These are phyloP conservation scores for Euschistus heros DNA, from an alignment of 1,140 invertebrate species.

Conservation along the genomic window DNA sequence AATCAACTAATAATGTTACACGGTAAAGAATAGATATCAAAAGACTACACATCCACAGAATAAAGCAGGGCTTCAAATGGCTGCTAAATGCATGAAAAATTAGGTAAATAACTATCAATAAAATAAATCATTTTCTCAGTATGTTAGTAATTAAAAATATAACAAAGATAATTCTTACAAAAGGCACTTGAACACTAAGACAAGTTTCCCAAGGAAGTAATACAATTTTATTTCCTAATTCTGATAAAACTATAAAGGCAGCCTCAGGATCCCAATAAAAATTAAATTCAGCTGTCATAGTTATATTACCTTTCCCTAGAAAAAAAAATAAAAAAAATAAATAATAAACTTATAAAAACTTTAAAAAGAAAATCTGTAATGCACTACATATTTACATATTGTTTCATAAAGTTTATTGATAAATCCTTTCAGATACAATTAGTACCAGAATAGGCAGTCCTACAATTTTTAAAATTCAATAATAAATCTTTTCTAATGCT, in stretches of 20 bases:
- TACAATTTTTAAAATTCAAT: no score
- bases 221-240: constrained; percentile 42
- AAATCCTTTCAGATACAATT: no score
- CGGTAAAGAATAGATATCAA: no score
- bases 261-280: constrained; percentile 69
- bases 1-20: no score
- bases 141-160: not conserved
- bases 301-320: constrained; percentile 55
- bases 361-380: no score
- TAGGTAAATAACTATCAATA: not conserved
- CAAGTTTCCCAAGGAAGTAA: constrained; percentile 48
- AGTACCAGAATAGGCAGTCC: no score
- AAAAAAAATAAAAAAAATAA: not conserved
- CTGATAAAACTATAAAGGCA: constrained; percentile 53
- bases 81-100: no score
- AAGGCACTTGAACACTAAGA: constrained; percentile 20
- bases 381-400: no score
- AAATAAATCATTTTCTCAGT: not conserved
- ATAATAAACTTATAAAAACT: not conserved
- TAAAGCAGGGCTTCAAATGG: no score
- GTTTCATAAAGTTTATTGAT: no score
- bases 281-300: constrained; percentile 63
- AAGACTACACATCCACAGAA: no score
- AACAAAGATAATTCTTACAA: constrained; percentile 22
- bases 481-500: no score